Evolutionary conservation across 2,797 vertebrate genomes (phyloP).

Genomic region (Enteromius fasciolatus): DNA sequence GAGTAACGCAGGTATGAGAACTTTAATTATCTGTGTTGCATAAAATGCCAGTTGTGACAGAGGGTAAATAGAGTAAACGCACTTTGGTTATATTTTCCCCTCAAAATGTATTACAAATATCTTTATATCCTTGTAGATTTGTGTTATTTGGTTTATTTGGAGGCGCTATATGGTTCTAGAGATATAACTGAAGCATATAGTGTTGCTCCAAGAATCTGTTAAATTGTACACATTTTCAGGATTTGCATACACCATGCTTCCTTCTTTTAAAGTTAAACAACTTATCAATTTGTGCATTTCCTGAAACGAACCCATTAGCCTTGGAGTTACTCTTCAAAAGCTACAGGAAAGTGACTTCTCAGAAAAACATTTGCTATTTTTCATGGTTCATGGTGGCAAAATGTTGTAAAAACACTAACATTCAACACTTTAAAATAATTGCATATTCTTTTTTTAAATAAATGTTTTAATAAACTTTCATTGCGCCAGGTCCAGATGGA

Average conservation of each 20-base stretch:
- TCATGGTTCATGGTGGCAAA: background rate
- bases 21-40: background rate
- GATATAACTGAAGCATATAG: background rate
- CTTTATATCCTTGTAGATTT: background rate
- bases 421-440: background rate
- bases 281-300: background rate
- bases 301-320: background rate
- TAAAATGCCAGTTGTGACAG: background rate
- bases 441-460: background rate
- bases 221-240: background rate
- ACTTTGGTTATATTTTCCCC: too few species aligned
- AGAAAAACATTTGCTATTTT: background rate
- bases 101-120: too few species aligned
- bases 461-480: background rate
- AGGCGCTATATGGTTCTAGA: background rate
- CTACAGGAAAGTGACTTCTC: background rate
- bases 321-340: background rate
- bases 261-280: too few species aligned
- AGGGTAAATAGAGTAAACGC: background rate
- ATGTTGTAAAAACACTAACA: background rate
- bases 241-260: too few species aligned
- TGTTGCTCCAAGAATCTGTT: background rate
- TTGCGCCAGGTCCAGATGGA: background rate
- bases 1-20: constrained; percentile 90
- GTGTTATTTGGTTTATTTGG: background rate